Evolutionary conservation across 2,797 vertebrate genomes (phyloP).

Genomic region (Argya squamiceps): DNA sequence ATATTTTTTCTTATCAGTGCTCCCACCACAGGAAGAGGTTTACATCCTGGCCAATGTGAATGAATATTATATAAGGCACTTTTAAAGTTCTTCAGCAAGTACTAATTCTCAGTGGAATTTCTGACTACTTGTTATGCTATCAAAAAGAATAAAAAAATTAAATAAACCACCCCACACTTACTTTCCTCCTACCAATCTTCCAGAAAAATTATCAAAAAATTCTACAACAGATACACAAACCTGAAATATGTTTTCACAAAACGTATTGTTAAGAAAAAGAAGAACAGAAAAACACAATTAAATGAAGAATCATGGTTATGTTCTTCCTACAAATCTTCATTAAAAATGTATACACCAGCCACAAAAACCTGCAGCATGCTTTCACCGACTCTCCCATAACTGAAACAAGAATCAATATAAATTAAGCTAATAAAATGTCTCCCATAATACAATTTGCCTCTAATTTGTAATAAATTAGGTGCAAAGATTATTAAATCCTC

Average conservation of each 20-base stretch:
- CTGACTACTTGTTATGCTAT: neutral
- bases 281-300: neutral
- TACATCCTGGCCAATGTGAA: neutral
- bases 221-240: neutral
- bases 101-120: neutral
- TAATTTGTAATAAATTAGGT: neutral
- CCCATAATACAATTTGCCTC: neutral
- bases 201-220: neutral
- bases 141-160: neutral
- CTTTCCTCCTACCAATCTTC: neutral
- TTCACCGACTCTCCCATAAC: neutral
- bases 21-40: neutral
- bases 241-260: neutral
- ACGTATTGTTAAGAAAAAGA: neutral
- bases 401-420: neutral
- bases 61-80: conserved; percentile 2
- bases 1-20: conserved; percentile 33
- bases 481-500: neutral
- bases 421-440: neutral
- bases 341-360: neutral
- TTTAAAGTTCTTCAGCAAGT: neutral
- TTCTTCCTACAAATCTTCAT: neutral
- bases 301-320: neutral
- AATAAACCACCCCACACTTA: neutral
- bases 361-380: neutral